phyloP scores from a whole-genome alignment of 2,888 invertebrate species.

The Andrena fulva region DNA sequence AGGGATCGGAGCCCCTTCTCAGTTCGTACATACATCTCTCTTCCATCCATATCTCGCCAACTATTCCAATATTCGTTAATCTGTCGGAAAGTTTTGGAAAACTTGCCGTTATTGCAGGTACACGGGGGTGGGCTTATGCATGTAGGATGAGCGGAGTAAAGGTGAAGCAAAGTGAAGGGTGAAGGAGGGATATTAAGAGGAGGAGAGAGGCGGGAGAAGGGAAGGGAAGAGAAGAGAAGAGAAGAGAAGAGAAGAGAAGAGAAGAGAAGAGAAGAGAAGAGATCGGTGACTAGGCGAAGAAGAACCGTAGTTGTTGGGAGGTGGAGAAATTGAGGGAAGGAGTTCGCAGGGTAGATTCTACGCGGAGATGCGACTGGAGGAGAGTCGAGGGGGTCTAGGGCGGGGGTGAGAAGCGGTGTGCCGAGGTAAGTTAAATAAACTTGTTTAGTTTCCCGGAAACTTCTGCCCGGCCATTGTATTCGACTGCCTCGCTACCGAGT shows the following conservation, averaged over 20 bases:
- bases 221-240: conserved; percentile 12
- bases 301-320: conserved; percentile 42
- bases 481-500: conserved; percentile 77
- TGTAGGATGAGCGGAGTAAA: conserved; percentile 49
- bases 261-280: conserved; percentile 38
- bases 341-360: conserved; percentile 46
- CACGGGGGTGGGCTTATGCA: conserved; percentile 66
- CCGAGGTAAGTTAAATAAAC: conserved; percentile 83
- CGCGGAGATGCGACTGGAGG: conserved; percentile 39
- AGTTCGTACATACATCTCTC: conserved; percentile 17
- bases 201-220: conserved; percentile 15
- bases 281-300: conserved; percentile 24
- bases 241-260: conserved; percentile 23
- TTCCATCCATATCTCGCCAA: conserved; percentile 77
- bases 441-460: conserved; percentile 83
- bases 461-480: conserved; percentile 81
- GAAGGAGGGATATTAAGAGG: conserved; percentile 41
- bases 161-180: conserved; percentile 17
- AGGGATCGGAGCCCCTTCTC: not conserved
- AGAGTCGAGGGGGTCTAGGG: conserved; percentile 40
- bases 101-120: conserved; percentile 80
- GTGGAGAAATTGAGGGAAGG: conserved; percentile 39
- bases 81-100: conserved; percentile 80
- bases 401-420: conserved; percentile 63
- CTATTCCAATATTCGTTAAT: conserved; percentile 83